Percentiles rank a stretch among this genome's conserved stretches.
These are phyloP conservation scores for Paradisaea rubra DNA, from an alignment of 2,113 vertebrate species.

Conservation along the genomic window DNA sequence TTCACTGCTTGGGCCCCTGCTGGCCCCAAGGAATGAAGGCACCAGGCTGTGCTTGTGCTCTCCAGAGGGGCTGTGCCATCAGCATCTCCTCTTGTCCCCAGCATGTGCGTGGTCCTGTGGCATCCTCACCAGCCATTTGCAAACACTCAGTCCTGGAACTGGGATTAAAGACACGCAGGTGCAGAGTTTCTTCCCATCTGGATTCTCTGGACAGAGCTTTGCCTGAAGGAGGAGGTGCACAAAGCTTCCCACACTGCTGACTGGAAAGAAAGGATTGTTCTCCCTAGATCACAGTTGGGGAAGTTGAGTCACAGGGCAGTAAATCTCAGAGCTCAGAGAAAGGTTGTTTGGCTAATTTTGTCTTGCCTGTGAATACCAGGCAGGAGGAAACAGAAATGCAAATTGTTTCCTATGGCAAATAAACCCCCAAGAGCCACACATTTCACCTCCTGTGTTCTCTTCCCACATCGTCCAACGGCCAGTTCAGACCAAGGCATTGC, in stretches of 20 bases:
- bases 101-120: rapidly evolving
- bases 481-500: rapidly evolving
- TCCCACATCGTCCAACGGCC: background rate
- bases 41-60: background rate
- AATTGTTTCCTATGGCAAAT: background rate
- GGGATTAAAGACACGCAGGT: background rate
- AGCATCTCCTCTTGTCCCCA: background rate
- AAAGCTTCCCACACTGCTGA: background rate
- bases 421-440: background rate
- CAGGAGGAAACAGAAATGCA: background rate
- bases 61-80: background rate
- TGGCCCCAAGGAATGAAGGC: background rate
- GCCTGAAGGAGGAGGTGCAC: background rate
- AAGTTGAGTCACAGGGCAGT: background rate
- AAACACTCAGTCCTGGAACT: background rate
- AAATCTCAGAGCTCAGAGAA: background rate
- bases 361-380: background rate
- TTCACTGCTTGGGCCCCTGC: background rate
- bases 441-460: background rate
- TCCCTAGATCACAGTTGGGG: background rate
- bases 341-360: background rate
- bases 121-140: background rate
- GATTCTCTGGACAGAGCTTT: background rate
- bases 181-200: background rate
- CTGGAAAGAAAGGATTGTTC: background rate